Evolutionary conservation across 2,888 invertebrate genomes (phyloP).

Genomic region (Tetropium fuscum): DNA sequence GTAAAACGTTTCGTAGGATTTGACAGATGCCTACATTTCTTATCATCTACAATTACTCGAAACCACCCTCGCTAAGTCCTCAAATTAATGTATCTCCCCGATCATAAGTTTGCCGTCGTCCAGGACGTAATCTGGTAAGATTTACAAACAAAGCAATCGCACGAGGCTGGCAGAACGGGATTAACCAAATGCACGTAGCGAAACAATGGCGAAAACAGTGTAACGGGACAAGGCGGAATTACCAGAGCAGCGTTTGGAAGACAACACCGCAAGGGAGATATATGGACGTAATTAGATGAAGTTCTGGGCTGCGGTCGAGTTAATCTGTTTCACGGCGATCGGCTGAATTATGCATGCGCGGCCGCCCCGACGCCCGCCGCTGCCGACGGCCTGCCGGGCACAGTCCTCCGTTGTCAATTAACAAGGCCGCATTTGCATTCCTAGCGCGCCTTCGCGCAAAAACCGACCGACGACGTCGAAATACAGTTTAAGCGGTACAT

Average conservation of each 20-base stretch:
- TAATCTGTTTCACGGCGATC: slow-evolving; percentile 59
- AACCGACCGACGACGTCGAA: slow-evolving; percentile 29
- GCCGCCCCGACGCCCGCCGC: slow-evolving; percentile 48
- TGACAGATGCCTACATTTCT: no score
- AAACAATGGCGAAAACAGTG: slow-evolving; percentile 42
- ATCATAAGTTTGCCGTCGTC: neutral
- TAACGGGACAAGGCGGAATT: slow-evolving; percentile 48
- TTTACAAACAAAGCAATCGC: slow-evolving; percentile 18
- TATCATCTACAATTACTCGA: no score
- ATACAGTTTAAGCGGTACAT: slow-evolving; percentile 29
- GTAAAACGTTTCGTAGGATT: no score
- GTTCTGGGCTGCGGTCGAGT: slow-evolving; percentile 63
- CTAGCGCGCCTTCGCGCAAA: slow-evolving; percentile 29
- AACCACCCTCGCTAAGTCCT: no score
- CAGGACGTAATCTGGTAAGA: neutral
- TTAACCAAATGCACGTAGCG: slow-evolving; percentile 35
- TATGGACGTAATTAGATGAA: slow-evolving; percentile 65
- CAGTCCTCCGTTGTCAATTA: slow-evolving; percentile 40
- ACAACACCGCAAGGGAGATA: slow-evolving; percentile 59
- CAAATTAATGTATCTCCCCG: neutral
- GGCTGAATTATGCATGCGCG: slow-evolving; percentile 54
- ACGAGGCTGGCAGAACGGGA: slow-evolving; percentile 25
- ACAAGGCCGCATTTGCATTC: slow-evolving; percentile 40
- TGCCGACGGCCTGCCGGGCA: slow-evolving; percentile 40
- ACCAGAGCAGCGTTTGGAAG: slow-evolving; percentile 50